Evolutionary conservation across 2,888 invertebrate genomes (phyloP).

Genomic region (Temnothorax ravouxi): DNA sequence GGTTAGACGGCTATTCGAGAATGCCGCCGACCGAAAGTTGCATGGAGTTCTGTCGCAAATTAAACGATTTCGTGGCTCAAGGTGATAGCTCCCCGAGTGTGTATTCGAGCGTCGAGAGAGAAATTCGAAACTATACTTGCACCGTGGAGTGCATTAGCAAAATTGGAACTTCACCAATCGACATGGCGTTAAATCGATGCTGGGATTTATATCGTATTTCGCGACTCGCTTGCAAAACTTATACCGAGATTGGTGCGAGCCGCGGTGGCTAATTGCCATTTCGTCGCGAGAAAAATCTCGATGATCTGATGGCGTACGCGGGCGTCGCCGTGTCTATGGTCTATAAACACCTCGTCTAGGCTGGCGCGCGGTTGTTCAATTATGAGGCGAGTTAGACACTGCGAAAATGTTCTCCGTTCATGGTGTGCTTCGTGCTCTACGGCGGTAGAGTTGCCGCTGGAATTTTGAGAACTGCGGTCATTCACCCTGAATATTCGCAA

Average conservation of each 20-base stretch:
- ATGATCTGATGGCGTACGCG: background rate
- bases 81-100: conserved; percentile 68
- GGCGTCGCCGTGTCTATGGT: conserved; percentile 7
- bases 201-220: conserved; percentile 58
- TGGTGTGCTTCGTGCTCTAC: background rate
- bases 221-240: conserved; percentile 31
- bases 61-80: conserved; percentile 39
- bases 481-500: background rate
- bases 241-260: conserved; percentile 42
- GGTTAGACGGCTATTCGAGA: background rate
- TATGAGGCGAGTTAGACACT: background rate
- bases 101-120: conserved; percentile 52
- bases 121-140: conserved; percentile 69
- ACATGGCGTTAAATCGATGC: conserved; percentile 75
- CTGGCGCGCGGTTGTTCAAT: background rate
- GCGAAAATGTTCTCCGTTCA: conserved; percentile 9
- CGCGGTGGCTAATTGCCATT: conserved; percentile 63
- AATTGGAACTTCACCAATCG: conserved; percentile 84
- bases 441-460: background rate
- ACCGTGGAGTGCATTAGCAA: conserved; percentile 81
- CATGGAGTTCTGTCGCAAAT: conserved; percentile 56
- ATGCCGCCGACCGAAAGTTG: conserved; percentile 46
- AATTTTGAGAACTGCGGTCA: conserved; percentile 21
- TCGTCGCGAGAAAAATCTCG: conserved; percentile 41
- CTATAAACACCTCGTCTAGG: background rate